These are phyloP conservation scores for Parazoanthus atlanticus DNA, from an alignment of 92 coral and sea anemone genomes.

Conservation along the genomic window DNA sequence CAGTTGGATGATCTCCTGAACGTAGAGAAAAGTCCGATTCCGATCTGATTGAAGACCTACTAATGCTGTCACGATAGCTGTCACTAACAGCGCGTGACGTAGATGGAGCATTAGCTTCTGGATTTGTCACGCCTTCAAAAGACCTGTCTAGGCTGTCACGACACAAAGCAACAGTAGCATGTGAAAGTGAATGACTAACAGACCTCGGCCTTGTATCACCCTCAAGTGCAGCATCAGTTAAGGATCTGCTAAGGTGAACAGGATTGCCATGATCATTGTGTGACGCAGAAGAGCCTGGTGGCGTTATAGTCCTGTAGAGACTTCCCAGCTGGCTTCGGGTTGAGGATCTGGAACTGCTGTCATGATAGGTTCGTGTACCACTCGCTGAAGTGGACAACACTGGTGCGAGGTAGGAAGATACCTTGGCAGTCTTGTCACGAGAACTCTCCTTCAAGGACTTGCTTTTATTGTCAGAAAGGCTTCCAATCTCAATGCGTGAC, in stretches of 20 bases:
- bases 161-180: not conserved
- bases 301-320: not conserved
- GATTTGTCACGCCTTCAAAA: slow-evolving; percentile 5
- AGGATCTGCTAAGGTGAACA: not conserved
- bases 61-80: not conserved
- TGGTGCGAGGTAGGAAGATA: not conserved
- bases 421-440: not conserved
- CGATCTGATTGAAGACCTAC: not conserved
- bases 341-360: not conserved
- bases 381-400: slow-evolving; percentile 6
- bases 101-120: not conserved
- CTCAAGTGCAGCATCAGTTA: not conserved
- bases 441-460: not conserved
- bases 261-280: not conserved
- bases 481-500: not conserved
- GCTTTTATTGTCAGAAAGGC: not conserved
- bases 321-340: not conserved
- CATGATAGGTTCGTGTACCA: not conserved
- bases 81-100: slow-evolving; percentile 5
- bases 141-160: slow-evolving; percentile 13
- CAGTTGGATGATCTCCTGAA: not conserved
- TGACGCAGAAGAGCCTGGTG: not conserved
- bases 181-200: slow-evolving; percentile 5
- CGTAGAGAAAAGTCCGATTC: not conserved
- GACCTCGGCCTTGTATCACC: not conserved